phyloP scores from a whole-genome alignment of 2,797 vertebrate genomes.

The Eidolon dupreanum region DNA sequence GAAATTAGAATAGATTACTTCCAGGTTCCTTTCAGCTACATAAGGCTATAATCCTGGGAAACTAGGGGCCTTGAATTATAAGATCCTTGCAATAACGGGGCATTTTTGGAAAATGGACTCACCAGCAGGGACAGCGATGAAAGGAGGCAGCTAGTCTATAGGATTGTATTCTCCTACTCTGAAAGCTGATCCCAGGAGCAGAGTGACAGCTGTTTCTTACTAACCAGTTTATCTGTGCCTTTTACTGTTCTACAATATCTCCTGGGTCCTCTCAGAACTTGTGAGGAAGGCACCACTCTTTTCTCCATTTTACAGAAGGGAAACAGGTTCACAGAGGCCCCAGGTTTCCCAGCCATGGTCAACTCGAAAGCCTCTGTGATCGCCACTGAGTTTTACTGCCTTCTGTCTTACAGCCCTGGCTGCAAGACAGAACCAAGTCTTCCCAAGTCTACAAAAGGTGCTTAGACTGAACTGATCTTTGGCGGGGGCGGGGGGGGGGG shows the following conservation, averaged over 20 bases:
- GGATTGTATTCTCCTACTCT: rapidly evolving
- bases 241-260: not conserved
- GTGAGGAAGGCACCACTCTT: not conserved
- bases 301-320: not conserved
- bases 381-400: not conserved
- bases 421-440: not conserved
- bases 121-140: not conserved
- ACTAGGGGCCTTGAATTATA: not conserved
- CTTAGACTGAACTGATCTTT: not conserved
- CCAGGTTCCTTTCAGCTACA: not conserved
- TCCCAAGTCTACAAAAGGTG: not conserved
- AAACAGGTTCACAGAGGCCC: not conserved
- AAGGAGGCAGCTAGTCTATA: rapidly evolving
- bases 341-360: not conserved
- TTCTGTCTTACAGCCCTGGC: not conserved
- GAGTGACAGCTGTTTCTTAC: not conserved
- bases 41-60: not conserved
- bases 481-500: too few relatives aligned
- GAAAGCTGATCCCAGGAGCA: not conserved
- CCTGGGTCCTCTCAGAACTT: not conserved
- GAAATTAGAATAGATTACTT: not conserved
- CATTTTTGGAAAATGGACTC: not conserved
- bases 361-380: not conserved
- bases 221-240: not conserved
- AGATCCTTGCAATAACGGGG: not conserved